phyloP scores from a whole-genome alignment of 92 coral and sea anemone species.

The Palythoa caribaeorum region DNA sequence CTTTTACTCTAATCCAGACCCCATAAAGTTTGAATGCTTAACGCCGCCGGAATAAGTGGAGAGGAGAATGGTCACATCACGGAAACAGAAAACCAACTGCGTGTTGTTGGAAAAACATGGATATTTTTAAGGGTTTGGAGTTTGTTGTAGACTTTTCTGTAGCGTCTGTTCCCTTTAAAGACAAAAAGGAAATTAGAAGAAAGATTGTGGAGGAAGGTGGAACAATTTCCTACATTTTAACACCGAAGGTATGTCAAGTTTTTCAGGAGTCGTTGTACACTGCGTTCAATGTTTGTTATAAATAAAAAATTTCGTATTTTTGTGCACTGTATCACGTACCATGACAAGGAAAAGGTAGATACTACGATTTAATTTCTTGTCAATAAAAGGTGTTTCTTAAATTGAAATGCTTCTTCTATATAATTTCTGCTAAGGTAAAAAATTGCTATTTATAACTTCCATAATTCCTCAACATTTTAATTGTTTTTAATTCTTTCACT shows the following conservation, averaged over 20 bases:
- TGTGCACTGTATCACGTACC: too few relatives aligned
- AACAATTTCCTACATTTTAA: constrained; percentile 84
- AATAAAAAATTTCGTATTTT: not conserved
- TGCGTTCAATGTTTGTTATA: not conserved
- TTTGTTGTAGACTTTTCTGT: constrained; percentile 88
- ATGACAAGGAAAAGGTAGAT: too few relatives aligned
- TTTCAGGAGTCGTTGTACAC: not conserved
- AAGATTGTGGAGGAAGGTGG: constrained; percentile 86
- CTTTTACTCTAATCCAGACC: not conserved
- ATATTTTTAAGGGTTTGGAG: constrained; percentile 62
- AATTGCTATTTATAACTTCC: too few relatives aligned
- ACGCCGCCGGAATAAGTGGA: not conserved
- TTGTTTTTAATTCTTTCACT: too few relatives aligned
- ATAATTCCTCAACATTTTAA: too few relatives aligned
- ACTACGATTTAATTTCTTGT: too few relatives aligned
- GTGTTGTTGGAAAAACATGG: not conserved
- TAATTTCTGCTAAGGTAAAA: too few relatives aligned
- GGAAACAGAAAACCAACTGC: not conserved
- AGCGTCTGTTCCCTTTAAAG: constrained; percentile 78
- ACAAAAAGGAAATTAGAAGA: constrained; percentile 84
- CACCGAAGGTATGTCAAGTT: constrained; percentile 68
- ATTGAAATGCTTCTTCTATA: too few relatives aligned
- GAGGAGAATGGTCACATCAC: not conserved
- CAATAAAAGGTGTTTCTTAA: too few relatives aligned
- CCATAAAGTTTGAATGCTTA: not conserved